Percentiles rank a stretch among this genome's conserved stretches.
These are phyloP conservation scores for Clinocottus analis DNA, from an alignment of 2,113 vertebrate species.

Conservation along the genomic window DNA sequence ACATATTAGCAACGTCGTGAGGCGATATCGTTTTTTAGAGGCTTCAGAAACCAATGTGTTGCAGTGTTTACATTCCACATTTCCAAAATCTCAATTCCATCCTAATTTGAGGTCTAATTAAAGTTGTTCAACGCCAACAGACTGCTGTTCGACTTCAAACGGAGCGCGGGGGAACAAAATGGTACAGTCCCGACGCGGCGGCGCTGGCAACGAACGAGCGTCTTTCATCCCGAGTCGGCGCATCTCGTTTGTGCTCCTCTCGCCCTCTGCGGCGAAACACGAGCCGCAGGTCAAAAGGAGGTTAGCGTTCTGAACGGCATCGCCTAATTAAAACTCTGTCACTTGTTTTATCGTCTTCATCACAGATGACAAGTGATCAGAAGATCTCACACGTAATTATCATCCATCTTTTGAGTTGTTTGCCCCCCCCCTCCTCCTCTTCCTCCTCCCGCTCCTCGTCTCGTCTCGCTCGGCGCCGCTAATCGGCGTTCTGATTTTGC, in stretches of 20 bases:
- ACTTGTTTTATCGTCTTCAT: slow-evolving; percentile 76
- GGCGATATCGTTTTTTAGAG: background rate
- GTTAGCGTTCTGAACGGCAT: slow-evolving; percentile 60
- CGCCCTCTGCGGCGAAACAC: slow-evolving; percentile 44
- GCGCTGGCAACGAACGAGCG: slow-evolving; percentile 49
- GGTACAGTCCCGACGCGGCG: background rate
- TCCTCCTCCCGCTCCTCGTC: slow-evolving; percentile 43
- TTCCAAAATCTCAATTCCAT: background rate
- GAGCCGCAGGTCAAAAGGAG: slow-evolving; percentile 61
- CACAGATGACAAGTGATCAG: slow-evolving; percentile 81
- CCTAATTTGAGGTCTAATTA: background rate
- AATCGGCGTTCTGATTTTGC: slow-evolving; percentile 31
- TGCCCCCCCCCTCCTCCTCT: too few species aligned
- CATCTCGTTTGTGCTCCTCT: slow-evolving; percentile 6
- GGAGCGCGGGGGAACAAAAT: background rate
- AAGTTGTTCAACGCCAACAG: background rate
- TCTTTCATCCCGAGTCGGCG: slow-evolving; percentile 38
- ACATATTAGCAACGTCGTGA: background rate
- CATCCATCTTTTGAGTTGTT: slow-evolving; percentile 72
- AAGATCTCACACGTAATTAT: slow-evolving; percentile 75
- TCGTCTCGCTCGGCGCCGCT: slow-evolving; percentile 45
- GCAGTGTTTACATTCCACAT: background rate
- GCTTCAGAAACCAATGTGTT: background rate
- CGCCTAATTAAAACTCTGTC: slow-evolving; percentile 82
- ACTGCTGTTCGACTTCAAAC: background rate